These are phyloP conservation scores for Ruditapes philippinarum DNA, from an alignment of 1,140 invertebrate species.

Conservation along the genomic window DNA sequence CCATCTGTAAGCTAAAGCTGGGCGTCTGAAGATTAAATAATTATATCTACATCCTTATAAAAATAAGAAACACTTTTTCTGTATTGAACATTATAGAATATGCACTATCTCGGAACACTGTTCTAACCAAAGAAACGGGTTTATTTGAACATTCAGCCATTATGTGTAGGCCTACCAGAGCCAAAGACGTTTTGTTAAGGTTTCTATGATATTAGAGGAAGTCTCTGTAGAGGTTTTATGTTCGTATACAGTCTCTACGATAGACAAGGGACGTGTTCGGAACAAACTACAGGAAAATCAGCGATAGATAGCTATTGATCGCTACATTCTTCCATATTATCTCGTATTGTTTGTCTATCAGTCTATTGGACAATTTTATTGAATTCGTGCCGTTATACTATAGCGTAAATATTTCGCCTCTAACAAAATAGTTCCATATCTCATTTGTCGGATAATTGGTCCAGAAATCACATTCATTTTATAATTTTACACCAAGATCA, in stretches of 20 bases:
- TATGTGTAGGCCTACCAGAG: too few relatives aligned
- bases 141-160: too few relatives aligned
- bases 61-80: too few relatives aligned
- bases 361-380: slow-evolving; percentile 33
- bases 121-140: too few relatives aligned
- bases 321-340: slow-evolving; percentile 10
- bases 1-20: too few relatives aligned
- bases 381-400: slow-evolving; percentile 33
- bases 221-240: too few relatives aligned
- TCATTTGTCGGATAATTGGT: slow-evolving; percentile 30
- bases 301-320: slow-evolving; percentile 27
- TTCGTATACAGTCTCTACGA: not conserved
- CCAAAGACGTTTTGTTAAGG: too few relatives aligned
- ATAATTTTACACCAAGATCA: not conserved
- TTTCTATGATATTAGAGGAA: too few relatives aligned
- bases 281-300: not conserved
- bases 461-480: slow-evolving; percentile 34
- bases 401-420: slow-evolving; percentile 38
- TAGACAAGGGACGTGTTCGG: not conserved
- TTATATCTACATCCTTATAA: too few relatives aligned
- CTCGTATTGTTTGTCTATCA: slow-evolving; percentile 45
- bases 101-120: too few relatives aligned
- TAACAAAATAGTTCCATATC: slow-evolving; percentile 31
- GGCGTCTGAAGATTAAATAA: too few relatives aligned
- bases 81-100: too few relatives aligned